Conservation (phyloP, 2,113 vertebrate species). For the Galemys pyrenaicus region DNA sequence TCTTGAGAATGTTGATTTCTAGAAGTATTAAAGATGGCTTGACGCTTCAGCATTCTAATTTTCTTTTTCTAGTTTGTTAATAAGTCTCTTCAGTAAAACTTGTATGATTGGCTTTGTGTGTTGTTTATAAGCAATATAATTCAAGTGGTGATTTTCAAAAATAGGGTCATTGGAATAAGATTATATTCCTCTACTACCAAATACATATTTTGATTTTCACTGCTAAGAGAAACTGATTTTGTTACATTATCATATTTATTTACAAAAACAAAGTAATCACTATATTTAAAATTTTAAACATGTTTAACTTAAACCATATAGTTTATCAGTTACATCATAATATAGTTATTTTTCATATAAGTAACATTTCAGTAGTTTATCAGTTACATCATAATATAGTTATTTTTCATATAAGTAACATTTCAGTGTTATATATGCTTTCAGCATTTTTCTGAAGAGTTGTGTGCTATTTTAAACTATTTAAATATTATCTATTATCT, state of each 20-base stretch:
- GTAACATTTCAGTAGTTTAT: not conserved
- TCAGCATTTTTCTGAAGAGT: constrained; percentile 15
- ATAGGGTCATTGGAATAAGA: not conserved
- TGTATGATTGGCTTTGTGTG: not conserved
- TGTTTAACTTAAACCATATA: constrained; percentile 26
- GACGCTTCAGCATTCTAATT: not conserved
- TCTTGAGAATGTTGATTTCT: constrained; percentile 29
- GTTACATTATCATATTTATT: constrained; percentile 28
- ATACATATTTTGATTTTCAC: constrained; percentile 1
- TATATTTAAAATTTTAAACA: not conserved
- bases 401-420: not conserved
- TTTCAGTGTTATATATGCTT: not conserved
- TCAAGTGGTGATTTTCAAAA: not conserved
- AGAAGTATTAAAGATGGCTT: not conserved
- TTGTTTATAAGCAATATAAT: not conserved
- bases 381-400: not conserved
- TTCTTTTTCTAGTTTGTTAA: not conserved
- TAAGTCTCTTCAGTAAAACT: not conserved
- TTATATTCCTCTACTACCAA: not conserved
- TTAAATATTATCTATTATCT: constrained; percentile 32
- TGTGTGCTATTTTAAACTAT: not conserved
- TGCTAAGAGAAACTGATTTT: constrained; percentile 27
- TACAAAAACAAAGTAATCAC: not conserved
- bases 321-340: not conserved
- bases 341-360: not conserved